Evolutionary conservation across 2,797 vertebrate species (phyloP).

Genomic region (Sebastes hubbsi): DNA sequence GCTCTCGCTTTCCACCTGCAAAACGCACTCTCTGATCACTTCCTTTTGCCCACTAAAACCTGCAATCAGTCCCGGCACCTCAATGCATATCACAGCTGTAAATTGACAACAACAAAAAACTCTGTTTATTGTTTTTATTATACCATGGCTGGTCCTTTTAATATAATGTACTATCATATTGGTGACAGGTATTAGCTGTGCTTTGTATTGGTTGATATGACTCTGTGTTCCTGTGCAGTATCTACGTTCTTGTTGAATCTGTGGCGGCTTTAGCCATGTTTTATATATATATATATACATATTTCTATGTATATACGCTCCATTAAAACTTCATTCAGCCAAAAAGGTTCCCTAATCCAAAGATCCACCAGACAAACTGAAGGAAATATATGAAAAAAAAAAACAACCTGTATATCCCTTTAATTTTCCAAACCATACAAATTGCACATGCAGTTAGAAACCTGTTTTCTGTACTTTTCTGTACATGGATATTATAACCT

Average conservation of each 20-base stretch:
- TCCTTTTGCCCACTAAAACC: not conserved
- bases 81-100: not conserved
- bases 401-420: not conserved
- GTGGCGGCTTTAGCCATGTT: not conserved
- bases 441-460: not conserved
- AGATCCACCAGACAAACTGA: conserved; percentile 3
- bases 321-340: not conserved
- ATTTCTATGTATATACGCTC: not conserved
- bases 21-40: not conserved
- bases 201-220: conserved; percentile 4
- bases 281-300: too few species aligned
- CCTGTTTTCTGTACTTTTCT: not conserved
- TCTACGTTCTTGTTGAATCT: conserved; percentile 13
- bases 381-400: conserved; percentile 8
- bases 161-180: not conserved
- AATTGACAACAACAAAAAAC: not conserved
- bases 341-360: not conserved
- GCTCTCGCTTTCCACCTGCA: too few species aligned
- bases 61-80: not conserved
- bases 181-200: conserved; percentile 2
- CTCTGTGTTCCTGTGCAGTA: conserved; percentile 17
- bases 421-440: not conserved
- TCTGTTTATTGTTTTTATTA: not conserved
- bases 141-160: not conserved
- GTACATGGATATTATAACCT: conserved; percentile 7